Base-by-base conservation (phyloP, 2,888 invertebrate genomes). In the Rotaria socialis region DNA sequence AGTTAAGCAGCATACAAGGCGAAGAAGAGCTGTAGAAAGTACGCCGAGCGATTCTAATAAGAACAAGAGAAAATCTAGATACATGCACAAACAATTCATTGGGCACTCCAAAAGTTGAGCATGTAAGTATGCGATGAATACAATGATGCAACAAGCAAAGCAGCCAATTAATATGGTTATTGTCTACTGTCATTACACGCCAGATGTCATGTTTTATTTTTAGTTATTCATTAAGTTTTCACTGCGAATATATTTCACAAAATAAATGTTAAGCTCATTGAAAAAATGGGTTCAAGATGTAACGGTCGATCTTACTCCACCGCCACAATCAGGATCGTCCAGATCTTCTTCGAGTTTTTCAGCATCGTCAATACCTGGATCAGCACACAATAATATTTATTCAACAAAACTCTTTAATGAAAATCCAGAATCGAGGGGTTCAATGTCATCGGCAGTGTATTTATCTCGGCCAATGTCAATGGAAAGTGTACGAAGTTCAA, bases 221-320 rank as follows among this genome's bases (percentile, higher is more conserved):
- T 47, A 47, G 22, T 47, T n/a, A 47, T 47, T 80, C 2, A 14
- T 47, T 16, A 35, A 19, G 16, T 22, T 1, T 55, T 55, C 22
- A 0, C 27, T 24, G 19, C 0, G 27, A 27, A 14, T 47, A n/a
- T 35, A 1, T 24, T 24, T 6, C 0, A n/a, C 47, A n/a, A 80
- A 14, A 1, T n/a, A n/a, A 14, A 80, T 80, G 80, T 47, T 80
- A 80, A 80, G 47, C 47, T 80, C 80, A 47, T 19, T 80, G 14
- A 43, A 47, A 47, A 80, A 80, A 41, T 80, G 80, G 80, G 80
- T 80, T n/a, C 80, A 80, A 35, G 47, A 47, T 80, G 80, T 80
- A n/a, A 19, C 43, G 10, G 80, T 80, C 35, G 47, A 43, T 47
- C 47, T 80, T 11, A 41, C 43, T 24, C 75, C 75, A 10, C 75